Conservation (phyloP, 2,888 invertebrate genomes). For the Carpatolechia fugitivella region DNA sequence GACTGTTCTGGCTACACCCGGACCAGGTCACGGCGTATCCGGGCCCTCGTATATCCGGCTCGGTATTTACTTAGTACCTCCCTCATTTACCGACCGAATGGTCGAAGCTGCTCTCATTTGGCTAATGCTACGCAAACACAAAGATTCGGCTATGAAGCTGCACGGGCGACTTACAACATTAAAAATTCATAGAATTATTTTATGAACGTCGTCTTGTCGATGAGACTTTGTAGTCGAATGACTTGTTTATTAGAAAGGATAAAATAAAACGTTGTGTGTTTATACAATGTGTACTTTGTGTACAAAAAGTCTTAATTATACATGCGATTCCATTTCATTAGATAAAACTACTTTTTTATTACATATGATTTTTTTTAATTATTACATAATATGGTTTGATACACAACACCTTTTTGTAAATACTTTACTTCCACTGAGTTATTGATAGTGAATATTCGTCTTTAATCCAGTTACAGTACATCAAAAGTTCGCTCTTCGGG, state of each 20-base stretch:
- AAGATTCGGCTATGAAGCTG: conserved; percentile 36
- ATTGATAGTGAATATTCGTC: no score
- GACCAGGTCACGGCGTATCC: conserved; percentile 18
- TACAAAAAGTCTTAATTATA: no score
- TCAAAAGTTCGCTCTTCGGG: no score
- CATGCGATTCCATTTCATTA: no score
- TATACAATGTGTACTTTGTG: no score
- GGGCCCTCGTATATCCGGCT: conserved; percentile 40
- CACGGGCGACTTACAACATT: conserved; percentile 28
- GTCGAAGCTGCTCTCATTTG: conserved; percentile 60
- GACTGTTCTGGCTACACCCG: conserved; percentile 21
- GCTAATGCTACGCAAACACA: conserved; percentile 64
- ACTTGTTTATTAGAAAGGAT: no score
- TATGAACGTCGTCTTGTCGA: background rate
- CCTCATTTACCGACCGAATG: conserved; percentile 69
- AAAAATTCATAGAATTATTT: conserved; percentile 32
- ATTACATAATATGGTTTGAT: no score
- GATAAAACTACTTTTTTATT: background rate
- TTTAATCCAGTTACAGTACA: no score
- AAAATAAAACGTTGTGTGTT: no score
- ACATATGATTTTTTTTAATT: background rate
- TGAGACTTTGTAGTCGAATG: no score
- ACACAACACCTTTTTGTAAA: no score
- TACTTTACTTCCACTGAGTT: no score
- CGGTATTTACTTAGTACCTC: conserved; percentile 56